phyloP scores from a whole-genome alignment of 2,113 vertebrate genomes.

The Pogona vitticeps region DNA sequence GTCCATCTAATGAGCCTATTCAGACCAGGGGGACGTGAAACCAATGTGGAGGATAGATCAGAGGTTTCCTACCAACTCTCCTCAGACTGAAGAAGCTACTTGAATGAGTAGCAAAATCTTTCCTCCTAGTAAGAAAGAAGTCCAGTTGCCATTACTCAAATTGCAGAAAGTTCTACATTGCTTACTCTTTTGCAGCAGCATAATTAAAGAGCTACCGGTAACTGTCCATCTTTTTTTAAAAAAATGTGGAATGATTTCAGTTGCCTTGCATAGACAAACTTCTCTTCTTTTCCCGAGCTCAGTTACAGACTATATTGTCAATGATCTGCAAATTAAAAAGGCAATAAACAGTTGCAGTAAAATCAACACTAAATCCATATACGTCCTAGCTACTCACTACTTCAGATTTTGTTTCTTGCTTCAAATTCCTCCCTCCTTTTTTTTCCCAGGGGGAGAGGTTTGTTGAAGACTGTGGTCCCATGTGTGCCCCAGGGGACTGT shows the following conservation, averaged over 20 bases:
- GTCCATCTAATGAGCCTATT: too few relatives aligned
- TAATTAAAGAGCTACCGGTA: slow-evolving; percentile 70
- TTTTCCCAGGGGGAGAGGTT: slow-evolving; percentile 28
- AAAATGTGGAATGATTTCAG: slow-evolving; percentile 56
- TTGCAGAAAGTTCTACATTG: slow-evolving; percentile 8
- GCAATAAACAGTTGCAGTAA: slow-evolving; percentile 74
- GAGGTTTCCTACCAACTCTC: too few relatives aligned
- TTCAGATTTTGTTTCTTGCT: slow-evolving; percentile 60
- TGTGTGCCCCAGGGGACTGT: slow-evolving; percentile 28
- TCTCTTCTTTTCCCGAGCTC: slow-evolving; percentile 71
- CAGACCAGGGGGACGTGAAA: too few relatives aligned
- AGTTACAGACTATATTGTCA: slow-evolving; percentile 70
- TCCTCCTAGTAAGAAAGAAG: too few relatives aligned
- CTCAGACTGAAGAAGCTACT: too few relatives aligned
- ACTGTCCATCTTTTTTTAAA: slow-evolving; percentile 53
- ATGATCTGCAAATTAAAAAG: slow-evolving; percentile 83
- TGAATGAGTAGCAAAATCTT: too few relatives aligned
- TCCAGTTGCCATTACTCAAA: too few relatives aligned
- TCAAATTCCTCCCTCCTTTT: slow-evolving; percentile 31
- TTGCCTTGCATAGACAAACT: slow-evolving; percentile 61
- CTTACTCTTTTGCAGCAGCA: slow-evolving; percentile 51
- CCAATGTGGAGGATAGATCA: too few relatives aligned
- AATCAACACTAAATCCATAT: slow-evolving; percentile 16
- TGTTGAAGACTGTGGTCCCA: slow-evolving; percentile 25
- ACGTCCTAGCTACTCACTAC: slow-evolving; percentile 35